Evolutionary conservation across 2,888 invertebrate genomes (phyloP).

Genomic region (Elgonia sp.): DNA sequence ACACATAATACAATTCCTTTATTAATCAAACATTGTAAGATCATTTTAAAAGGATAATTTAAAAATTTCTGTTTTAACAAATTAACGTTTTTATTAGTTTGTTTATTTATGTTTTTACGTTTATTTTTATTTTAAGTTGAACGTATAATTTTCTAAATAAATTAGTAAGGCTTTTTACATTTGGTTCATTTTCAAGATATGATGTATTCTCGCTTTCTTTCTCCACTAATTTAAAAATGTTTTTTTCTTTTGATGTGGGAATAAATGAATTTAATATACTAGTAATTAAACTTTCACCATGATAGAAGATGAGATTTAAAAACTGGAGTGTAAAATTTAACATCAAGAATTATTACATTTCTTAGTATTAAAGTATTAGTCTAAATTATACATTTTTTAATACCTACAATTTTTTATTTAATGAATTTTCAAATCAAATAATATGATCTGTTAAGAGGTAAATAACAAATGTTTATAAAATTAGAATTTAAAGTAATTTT

Average conservation of each 20-base stretch:
- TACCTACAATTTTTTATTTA: too few species aligned
- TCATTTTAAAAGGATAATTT: not conserved
- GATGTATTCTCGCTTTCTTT: not conserved
- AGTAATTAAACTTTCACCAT: not conserved
- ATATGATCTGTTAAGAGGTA: too few species aligned
- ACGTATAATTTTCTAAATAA: not conserved
- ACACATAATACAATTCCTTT: too few species aligned
- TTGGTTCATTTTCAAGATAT: not conserved
- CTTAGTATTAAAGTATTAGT: not conserved
- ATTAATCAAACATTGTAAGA: too few species aligned
- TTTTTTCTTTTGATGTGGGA: not conserved
- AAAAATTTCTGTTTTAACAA: too few species aligned
- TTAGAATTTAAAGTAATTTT: too few species aligned
- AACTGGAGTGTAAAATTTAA: not conserved
- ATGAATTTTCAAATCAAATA: too few species aligned
- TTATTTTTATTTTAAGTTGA: too few species aligned
- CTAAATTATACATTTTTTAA: too few species aligned
- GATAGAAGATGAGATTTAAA: not conserved
- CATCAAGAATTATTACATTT: not conserved
- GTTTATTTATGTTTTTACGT: too few species aligned
- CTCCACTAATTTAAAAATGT: not conserved
- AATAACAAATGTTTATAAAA: too few species aligned
- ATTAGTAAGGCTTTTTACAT: not conserved
- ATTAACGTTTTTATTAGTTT: too few species aligned
- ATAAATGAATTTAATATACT: slow-evolving; percentile 4